Evolutionary conservation across 2,113 vertebrate species (phyloP).

Genomic region (Bolborhynchus lineola): DNA sequence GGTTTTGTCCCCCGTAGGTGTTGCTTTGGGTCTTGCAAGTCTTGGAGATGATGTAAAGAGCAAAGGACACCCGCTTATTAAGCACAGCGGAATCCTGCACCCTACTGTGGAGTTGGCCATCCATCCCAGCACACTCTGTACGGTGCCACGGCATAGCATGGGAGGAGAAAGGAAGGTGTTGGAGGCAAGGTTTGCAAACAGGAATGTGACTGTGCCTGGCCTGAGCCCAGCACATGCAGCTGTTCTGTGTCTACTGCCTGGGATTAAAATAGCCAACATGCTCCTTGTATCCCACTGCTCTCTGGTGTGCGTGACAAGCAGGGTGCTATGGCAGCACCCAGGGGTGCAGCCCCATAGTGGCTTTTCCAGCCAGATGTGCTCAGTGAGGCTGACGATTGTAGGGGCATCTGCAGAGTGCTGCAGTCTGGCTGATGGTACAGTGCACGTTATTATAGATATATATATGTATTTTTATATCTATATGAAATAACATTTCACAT

Average conservation of each 20-base stretch:
- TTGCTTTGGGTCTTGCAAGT: neutral
- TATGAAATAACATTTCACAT: neutral
- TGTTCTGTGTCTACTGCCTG: neutral
- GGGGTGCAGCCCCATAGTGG: rapidly evolving
- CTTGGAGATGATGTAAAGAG: neutral
- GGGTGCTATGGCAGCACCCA: neutral
- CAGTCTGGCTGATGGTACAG: rapidly evolving
- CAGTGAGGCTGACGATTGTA: too few relatives aligned
- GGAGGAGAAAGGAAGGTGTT: neutral
- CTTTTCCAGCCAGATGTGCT: neutral
- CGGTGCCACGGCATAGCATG: rapidly evolving
- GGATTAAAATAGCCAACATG: conserved; percentile 19
- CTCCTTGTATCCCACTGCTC: neutral
- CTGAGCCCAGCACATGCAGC: neutral
- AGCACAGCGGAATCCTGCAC: rapidly evolving
- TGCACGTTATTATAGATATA: rapidly evolving
- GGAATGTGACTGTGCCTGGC: neutral
- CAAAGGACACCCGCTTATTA: neutral
- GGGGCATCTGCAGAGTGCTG: neutral
- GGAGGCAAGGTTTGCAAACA: neutral
- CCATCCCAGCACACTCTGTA: rapidly evolving
- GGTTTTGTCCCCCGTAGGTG: neutral
- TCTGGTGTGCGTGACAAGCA: rapidly evolving
- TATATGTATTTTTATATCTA: neutral
- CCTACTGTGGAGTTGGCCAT: too few relatives aligned